phyloP scores from a whole-genome alignment of 2,888 invertebrate species.

The Trichogramma dendrolimi region DNA sequence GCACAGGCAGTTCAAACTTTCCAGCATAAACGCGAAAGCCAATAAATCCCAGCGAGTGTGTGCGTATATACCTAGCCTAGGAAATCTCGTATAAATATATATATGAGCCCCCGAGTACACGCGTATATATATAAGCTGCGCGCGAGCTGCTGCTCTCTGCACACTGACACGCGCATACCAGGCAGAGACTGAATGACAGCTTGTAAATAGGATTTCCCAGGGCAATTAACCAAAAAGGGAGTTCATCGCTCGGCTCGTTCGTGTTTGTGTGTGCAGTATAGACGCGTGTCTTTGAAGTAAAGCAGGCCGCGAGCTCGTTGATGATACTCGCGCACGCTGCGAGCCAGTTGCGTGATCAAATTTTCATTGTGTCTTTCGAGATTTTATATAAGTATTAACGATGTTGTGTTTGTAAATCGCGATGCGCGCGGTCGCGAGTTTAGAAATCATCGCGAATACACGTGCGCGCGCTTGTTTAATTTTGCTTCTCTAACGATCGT shows the following conservation, averaged over 20 bases:
- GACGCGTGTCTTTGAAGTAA: constrained; percentile 12
- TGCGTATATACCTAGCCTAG: not conserved
- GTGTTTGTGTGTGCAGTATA: constrained; percentile 13
- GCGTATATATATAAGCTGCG: not conserved
- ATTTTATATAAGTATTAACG: no score
- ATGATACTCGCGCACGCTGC: no score
- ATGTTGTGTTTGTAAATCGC: no score
- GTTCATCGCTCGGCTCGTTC: not conserved
- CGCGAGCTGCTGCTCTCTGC: not conserved
- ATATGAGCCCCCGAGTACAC: no score
- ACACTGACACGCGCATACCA: not conserved
- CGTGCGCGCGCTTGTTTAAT: no score
- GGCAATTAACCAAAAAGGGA: constrained; percentile 4
- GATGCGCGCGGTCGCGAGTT: no score
- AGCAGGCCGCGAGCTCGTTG: no score
- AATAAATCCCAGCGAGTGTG: constrained; percentile 15
- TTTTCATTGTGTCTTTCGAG: constrained; percentile 1
- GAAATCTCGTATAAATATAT: constrained; percentile 7
- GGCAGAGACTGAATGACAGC: constrained; percentile 18
- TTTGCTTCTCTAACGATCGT: no score
- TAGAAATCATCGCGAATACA: no score
- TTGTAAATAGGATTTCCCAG: constrained; percentile 22
- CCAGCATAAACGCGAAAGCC: constrained; percentile 17
- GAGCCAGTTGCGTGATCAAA: constrained; percentile 16
- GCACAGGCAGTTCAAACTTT: no score